Evolutionary conservation across 2,888 invertebrate species (phyloP).

Genomic region (Sarcophaga variegata): DNA sequence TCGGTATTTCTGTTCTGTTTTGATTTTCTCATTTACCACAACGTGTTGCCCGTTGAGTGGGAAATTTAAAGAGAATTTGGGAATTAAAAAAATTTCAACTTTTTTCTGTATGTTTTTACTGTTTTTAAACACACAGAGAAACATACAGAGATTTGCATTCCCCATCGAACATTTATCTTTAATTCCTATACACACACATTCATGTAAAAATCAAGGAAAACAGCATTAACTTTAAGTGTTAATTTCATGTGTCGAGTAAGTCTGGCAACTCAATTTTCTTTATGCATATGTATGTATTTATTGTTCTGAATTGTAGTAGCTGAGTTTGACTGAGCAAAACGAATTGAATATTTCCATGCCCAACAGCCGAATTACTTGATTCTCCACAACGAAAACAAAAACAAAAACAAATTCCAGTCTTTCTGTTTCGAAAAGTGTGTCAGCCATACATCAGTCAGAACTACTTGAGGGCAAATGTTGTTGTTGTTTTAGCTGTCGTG

Average conservation of each 20-base stretch:
- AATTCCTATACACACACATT: too few species aligned
- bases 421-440: conserved; percentile 66
- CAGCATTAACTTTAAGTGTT: background rate
- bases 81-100: background rate
- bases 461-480: conserved; percentile 63
- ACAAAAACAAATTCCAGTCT: conserved; percentile 27
- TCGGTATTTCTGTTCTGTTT: background rate
- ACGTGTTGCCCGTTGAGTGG: background rate
- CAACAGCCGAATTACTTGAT: background rate
- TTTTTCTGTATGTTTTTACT: background rate
- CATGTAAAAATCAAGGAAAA: too few species aligned
- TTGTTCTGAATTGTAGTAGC: conserved; percentile 6
- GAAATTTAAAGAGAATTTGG: background rate
- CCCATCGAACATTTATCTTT: too few species aligned
- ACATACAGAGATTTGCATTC: too few species aligned
- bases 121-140: too few species aligned
- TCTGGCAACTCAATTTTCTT: conserved; percentile 6
- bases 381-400: conserved; percentile 7
- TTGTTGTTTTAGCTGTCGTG: background rate
- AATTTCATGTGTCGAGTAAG: background rate
- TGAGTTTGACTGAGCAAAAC: background rate
- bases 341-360: conserved; percentile 38
- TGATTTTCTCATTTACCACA: background rate
- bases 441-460: conserved; percentile 64
- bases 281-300: background rate